Evolutionary conservation across 1,140 invertebrate species (phyloP), one percentile per base, ranked within the genome.

Genomic region (Drosophila arizonae): DNA sequence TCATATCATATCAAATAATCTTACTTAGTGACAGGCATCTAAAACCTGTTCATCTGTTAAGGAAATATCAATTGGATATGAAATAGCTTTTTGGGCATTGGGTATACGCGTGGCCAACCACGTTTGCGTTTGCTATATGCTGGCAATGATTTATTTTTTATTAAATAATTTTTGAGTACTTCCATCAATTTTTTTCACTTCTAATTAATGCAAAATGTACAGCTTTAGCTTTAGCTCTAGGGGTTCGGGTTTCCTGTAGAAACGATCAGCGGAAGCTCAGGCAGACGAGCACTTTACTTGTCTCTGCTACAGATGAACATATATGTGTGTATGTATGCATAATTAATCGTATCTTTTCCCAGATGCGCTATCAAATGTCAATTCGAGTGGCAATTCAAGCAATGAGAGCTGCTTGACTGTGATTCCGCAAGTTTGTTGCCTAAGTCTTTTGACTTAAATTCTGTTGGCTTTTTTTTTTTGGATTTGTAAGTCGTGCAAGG

Each of bases 191-290:
- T 79, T 67, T 77, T 84, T 69, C 68, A 57, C 57, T 66, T 79
- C 43, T 79, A 87, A 87, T 87, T 79, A 77, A 87, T 87, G 68
- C 82, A 73, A 74, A 88, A 57, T 77, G 70, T 57, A 63, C 55
- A 63, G 65, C 63, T 63, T 67, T 17, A 33, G 50, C 26, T 4
- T 2, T 24, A 45, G n/a, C 26, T 28, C 24, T 71, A 55, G 72
- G 71, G 63, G 48, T 45, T 71, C 71, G 63, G 65, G 82, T 82
- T 86, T 86, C 82, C 82, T 87, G 82, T 81, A 63, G 56, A 77
- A 15, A 6, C 51, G 51, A 17, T 84, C 73, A 69, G 65, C 81
- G 81, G 81, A 86, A 86, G 82, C 63, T 86, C 72, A 71, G 82
- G 77, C 81, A 79, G 64, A 46, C 64, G 72, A 73, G 65, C 70